Base-by-base conservation (phyloP, 1,140 invertebrate genomes). In the Drosophila bocki region DNA sequence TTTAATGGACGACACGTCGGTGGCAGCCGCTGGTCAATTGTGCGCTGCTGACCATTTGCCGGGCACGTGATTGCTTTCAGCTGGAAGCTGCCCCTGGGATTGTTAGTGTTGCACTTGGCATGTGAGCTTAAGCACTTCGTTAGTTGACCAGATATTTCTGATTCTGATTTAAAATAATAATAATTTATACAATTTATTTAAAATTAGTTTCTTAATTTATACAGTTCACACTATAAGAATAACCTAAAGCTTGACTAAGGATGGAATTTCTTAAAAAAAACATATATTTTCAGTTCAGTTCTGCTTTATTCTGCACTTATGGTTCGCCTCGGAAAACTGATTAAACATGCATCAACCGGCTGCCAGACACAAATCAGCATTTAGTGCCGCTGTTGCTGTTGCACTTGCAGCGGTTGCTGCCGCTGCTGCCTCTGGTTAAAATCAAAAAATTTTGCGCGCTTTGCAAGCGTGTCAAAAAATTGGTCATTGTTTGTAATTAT, bases 401-500 rank as follows among this genome's bases (percentile, higher is more conserved):
- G 67, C 57, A 70, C 33, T 57, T 45, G 64, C 42, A 26, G 29
- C 44, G 9, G 44, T 32, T 44, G 41, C 47, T 12, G 33, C 50
- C 50, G 44, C 44, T 47, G 57, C 19, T n/a, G 26, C 84, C 84
- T 80, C 80, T 88, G 84, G 84, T 87, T 83, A 83, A 88, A 82
- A 72, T 72, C 53, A 77, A 86, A 86, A 87, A 88, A 84, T 78
- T 80, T 88, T 84, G 80, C 72, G 83, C 80, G 83, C 81, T 81
- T 87, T 88, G 80, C 85, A 83, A 90, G 85, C 85, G 85, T 90
- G 85, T 90, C 85, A 90, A 90, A 90, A 85, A 90, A 91, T 90
- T 90, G 85, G 81, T 90, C 85, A 90, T 90, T 90, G 85, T 91
- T 90, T 78, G 86, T 90, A 90, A 90, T 90, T 90, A 90, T 90